phyloP scores from a whole-genome alignment of 2,113 vertebrate species.

The Proteles cristata region DNA sequence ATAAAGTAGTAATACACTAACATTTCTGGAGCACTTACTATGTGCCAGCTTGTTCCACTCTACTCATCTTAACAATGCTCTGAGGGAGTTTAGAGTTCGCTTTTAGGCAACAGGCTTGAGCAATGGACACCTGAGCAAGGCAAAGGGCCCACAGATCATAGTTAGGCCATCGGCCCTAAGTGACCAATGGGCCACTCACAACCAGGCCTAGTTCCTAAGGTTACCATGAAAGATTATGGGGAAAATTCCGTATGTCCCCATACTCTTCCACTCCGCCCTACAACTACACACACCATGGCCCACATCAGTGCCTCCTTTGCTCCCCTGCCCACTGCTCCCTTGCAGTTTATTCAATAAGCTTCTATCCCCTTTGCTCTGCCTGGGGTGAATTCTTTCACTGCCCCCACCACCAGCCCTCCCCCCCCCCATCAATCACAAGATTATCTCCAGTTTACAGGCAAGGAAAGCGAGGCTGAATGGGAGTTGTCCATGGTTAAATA shows the following conservation, averaged over 20 bases:
- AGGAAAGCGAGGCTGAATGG: neutral
- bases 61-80: neutral
- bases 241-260: neutral
- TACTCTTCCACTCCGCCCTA: neutral
- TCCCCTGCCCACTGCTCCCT: neutral
- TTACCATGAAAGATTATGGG: neutral
- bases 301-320: neutral
- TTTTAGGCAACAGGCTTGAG: neutral
- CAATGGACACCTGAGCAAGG: neutral
- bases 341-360: neutral
- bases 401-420: rapidly evolving
- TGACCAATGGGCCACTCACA: neutral
- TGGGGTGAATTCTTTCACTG: neutral
- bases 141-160: neutral
- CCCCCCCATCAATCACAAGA: neutral
- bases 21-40: neutral
- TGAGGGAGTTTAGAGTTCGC: neutral
- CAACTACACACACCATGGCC: neutral
- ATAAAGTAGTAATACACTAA: neutral
- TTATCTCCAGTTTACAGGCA: neutral
- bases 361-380: neutral
- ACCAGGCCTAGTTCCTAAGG: neutral
- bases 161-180: neutral
- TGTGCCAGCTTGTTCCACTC: neutral
- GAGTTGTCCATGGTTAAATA: neutral